Percentiles rank a stretch among this genome's conserved stretches.
Evolutionary conservation across 2,113 vertebrate genomes (phyloP).

Genomic region (Grammomys dolichurus): DNA sequence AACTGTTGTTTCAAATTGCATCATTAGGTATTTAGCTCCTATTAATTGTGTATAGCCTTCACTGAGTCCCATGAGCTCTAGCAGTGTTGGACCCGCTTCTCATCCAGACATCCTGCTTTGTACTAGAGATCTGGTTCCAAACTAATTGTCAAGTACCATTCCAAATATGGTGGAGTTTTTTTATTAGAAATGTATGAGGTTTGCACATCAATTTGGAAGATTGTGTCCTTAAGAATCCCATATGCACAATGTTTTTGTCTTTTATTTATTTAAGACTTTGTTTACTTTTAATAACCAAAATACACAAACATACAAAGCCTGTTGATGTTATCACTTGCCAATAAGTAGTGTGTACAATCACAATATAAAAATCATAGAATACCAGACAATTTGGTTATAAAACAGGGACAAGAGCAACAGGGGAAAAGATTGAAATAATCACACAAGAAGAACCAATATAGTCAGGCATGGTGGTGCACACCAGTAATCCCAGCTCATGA

Average conservation of each 20-base stretch:
- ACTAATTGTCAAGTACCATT: background rate
- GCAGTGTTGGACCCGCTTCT: background rate
- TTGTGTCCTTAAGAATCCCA: background rate
- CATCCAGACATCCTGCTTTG: constrained; percentile 6
- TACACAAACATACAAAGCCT: constrained; percentile 3
- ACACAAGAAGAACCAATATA: constrained; percentile 28
- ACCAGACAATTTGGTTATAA: background rate
- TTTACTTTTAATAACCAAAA: constrained; percentile 28
- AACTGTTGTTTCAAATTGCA: background rate
- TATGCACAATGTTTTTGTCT: background rate
- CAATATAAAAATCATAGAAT: constrained; percentile 15
- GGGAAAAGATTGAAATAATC: background rate
- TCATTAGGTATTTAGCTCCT: background rate
- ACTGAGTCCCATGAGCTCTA: background rate
- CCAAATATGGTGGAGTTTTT: constrained; percentile 13
- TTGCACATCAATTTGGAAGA: constrained; percentile 34
- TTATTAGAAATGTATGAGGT: constrained; percentile 13
- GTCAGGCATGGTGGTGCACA: background rate
- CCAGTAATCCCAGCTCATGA: background rate
- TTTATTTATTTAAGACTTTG: constrained; percentile 17
- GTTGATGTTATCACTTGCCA: constrained; percentile 37
- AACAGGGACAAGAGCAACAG: background rate
- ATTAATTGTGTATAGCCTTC: background rate
- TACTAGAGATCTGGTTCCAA: background rate
- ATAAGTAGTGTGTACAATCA: constrained; percentile 12